Conservation (phyloP, 2,888 invertebrate species). For the Syritta pipiens region DNA sequence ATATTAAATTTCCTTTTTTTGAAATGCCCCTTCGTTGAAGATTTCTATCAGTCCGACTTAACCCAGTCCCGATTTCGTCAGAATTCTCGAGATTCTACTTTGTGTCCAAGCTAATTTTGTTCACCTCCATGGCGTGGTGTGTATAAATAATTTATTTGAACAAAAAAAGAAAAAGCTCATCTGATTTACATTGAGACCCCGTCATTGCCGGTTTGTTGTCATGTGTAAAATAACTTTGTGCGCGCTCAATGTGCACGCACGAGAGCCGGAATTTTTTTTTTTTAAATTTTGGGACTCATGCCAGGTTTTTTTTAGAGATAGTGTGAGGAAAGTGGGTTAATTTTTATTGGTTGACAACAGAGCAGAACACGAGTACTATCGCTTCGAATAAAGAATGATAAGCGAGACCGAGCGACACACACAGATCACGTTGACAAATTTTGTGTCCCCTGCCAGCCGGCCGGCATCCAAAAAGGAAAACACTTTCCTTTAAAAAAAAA, state of each 20-base stretch:
- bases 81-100: not conserved
- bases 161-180: conserved; percentile 2
- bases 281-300: too few species aligned
- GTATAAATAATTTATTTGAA: conserved; percentile 8
- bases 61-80: conserved; percentile 17
- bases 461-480: not conserved
- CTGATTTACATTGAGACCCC: conserved; percentile 5
- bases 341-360: conserved; percentile 64
- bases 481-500: too few species aligned
- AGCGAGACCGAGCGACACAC: conserved; percentile 34
- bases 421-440: conserved; percentile 41
- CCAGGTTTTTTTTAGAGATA: conserved; percentile 37
- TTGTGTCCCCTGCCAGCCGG: not conserved
- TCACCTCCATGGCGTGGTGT: not conserved
- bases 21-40: too few species aligned
- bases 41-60: too few species aligned
- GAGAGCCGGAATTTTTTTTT: not conserved
- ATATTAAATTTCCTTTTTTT: too few species aligned
- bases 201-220: conserved; percentile 23
- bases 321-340: conserved; percentile 58
- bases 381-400: conserved; percentile 27
- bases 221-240: conserved; percentile 32
- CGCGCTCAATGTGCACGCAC: conserved; percentile 16
- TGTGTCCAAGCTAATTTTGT: conserved; percentile 3
- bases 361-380: conserved; percentile 17